phyloP scores from a whole-genome alignment of 2,888 invertebrate species.

The Priocnemis perturbator region DNA sequence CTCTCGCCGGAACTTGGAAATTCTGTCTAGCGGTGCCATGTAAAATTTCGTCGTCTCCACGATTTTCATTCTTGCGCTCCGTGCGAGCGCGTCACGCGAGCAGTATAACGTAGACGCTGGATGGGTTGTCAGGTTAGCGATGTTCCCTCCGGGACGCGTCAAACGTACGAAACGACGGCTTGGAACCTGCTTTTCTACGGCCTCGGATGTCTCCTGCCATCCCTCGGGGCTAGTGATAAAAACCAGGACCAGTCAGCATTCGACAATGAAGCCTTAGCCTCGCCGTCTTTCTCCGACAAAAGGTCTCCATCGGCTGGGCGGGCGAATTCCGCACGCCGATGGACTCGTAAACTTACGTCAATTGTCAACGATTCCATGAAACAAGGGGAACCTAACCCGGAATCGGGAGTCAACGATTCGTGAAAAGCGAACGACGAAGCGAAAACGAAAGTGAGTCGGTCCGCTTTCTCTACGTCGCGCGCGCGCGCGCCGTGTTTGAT shows the following conservation, averaged over 20 bases:
- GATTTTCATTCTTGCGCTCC: too few relatives aligned
- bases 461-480: background rate
- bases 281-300: slow-evolving; percentile 40
- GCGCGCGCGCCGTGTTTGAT: background rate
- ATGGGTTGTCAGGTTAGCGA: slow-evolving; percentile 68
- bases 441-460: background rate
- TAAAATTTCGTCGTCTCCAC: too few relatives aligned
- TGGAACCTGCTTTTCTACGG: slow-evolving; percentile 58
- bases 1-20: too few relatives aligned
- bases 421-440: background rate
- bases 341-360: slow-evolving; percentile 50
- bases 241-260: slow-evolving; percentile 70
- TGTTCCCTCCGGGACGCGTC: slow-evolving; percentile 70
- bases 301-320: slow-evolving; percentile 14
- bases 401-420: slow-evolving; percentile 18
- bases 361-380: slow-evolving; percentile 47
- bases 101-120: slow-evolving; percentile 33
- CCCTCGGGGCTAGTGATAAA: slow-evolving; percentile 67
- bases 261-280: slow-evolving; percentile 62
- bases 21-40: too few relatives aligned
- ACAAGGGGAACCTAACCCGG: slow-evolving; percentile 37
- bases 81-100: slow-evolving; percentile 8
- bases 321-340: slow-evolving; percentile 27
- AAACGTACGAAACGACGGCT: slow-evolving; percentile 64
- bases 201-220: slow-evolving; percentile 53